A percentile compares a stretch with the other conserved stretches of the same genome.
Evolutionary conservation across 2,797 vertebrate species (phyloP).

Genomic region (Sebastes kiyomatsui): DNA sequence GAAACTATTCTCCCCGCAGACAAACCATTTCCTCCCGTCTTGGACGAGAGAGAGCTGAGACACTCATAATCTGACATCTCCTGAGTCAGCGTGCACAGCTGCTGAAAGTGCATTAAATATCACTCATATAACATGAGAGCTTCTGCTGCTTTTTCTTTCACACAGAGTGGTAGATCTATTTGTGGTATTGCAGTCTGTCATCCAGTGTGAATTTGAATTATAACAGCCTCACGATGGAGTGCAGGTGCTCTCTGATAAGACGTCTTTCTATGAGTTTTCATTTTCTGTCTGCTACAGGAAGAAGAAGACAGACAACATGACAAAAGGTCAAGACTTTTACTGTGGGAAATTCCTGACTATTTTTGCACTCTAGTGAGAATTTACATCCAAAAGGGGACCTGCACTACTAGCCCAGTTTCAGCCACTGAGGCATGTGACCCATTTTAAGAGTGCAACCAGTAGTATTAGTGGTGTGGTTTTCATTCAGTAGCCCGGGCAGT

Average conservation of each 20-base stretch:
- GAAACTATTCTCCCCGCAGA: conserved; percentile 35
- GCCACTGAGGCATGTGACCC: conserved; percentile 15
- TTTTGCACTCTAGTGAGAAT: not conserved
- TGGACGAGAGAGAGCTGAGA: conserved; percentile 38
- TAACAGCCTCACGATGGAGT: not conserved
- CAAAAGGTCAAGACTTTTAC: not conserved
- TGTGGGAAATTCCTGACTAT: not conserved
- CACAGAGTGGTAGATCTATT: conserved; percentile 18
- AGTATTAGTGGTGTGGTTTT: conserved; percentile 23
- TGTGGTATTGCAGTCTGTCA: conserved; percentile 23
- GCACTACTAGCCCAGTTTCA: conserved; percentile 16
- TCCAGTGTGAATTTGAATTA: conserved; percentile 38
- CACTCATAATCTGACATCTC: conserved; percentile 52
- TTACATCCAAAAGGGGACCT: not conserved
- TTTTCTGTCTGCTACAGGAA: not conserved
- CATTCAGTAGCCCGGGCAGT: conserved; percentile 34
- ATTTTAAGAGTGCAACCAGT: conserved; percentile 24
- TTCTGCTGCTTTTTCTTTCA: conserved; percentile 16
- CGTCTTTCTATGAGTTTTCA: not conserved
- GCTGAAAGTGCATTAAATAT: conserved; percentile 50
- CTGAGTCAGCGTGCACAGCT: conserved; percentile 56
- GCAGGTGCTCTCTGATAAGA: conserved; percentile 9
- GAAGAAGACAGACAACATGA: not conserved
- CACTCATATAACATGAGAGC: conserved; percentile 38
- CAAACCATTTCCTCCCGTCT: conserved; percentile 33